A percentile compares a stretch with the other conserved stretches of the same genome.
Evolutionary conservation across 2,113 vertebrate species (phyloP).

Genomic region (Pygathrix nemaeus): DNA sequence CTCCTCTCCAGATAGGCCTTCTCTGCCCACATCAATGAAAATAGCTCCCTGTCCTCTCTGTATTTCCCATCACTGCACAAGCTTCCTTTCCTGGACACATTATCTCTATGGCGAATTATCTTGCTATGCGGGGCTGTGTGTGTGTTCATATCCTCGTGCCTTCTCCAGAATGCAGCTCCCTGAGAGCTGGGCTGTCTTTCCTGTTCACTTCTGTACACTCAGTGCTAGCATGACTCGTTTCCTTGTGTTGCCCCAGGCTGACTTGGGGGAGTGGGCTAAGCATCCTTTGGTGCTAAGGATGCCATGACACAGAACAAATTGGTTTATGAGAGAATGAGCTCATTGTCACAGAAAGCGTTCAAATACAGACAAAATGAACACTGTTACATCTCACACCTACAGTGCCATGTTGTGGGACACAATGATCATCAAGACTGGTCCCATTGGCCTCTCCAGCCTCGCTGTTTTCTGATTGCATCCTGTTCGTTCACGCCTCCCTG

Average conservation of each 20-base stretch:
- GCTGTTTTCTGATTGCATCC: not conserved
- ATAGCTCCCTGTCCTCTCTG: accelerated
- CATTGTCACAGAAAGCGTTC: not conserved
- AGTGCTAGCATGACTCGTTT: not conserved
- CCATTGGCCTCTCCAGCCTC: not conserved
- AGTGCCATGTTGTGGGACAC: not conserved
- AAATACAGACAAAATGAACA: not conserved
- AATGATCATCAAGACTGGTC: not conserved
- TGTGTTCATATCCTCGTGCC: not conserved
- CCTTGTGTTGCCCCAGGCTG: not conserved
- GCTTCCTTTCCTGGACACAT: not conserved
- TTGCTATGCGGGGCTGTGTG: not conserved
- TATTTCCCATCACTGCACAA: not conserved
- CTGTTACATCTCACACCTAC: not conserved
- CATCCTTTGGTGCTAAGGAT: not conserved
- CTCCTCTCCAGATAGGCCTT: not conserved
- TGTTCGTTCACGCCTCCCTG: not conserved
- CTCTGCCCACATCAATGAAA: not conserved
- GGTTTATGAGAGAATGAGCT: not conserved
- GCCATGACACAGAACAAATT: not conserved
- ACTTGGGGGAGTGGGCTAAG: not conserved
- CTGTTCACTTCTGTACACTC: not conserved
- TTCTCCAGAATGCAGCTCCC: not conserved
- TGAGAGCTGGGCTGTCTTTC: not conserved
- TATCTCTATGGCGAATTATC: not conserved